Evolutionary conservation across 2,797 vertebrate species (phyloP), one percentile per base, ranked within the genome.

Genomic region (Silurus aristotelis): DNA sequence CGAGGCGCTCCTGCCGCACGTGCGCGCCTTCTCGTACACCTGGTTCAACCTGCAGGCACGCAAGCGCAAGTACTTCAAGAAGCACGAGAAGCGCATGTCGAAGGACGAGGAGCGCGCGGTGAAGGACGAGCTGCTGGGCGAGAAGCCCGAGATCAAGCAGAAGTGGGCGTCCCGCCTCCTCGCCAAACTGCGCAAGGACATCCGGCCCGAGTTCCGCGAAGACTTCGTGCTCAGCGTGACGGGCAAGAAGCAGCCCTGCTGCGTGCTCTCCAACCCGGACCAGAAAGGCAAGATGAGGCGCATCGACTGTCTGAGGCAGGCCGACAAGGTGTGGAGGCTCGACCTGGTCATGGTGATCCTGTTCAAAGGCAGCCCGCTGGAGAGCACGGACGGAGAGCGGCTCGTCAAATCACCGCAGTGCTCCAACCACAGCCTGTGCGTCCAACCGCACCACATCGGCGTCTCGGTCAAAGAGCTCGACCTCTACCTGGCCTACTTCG

Each of bases 331-430:
- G 93, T 98, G 97, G 97, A 92, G 97, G 87, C 96, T 98, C 95
- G 97, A 98, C 95, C 96, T 98, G 94, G 97, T 98, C 92, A 98
- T 97, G 97, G 97, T 98, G 93, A 98, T 98, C 94, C 95, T 98
- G 93, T 98, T 98, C 95, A 98, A 98, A 93, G 97, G 97, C 90
- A 97, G 97, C 93, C 97, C 97, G 87, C 95, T 97, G 94, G 97
- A 98, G 95, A 98, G 97, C 96, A 98, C 97, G 87, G 97, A 97
- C 31, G 97, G 97, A 5, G 97, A 97, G 94, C 94, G 97, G 90
- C 96, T 98, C 90, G 95, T 97, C 94, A 98, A 98, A 95, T 97
- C 97, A 84, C 96, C 97, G 71, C 97, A 97, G 95, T 98, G 97
- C 95, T 96, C 96, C 91, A 98, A 97, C 94, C 97, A 96, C 81